Conservation (phyloP, 2,113 vertebrate genomes). For the Panthera leo region DNA sequence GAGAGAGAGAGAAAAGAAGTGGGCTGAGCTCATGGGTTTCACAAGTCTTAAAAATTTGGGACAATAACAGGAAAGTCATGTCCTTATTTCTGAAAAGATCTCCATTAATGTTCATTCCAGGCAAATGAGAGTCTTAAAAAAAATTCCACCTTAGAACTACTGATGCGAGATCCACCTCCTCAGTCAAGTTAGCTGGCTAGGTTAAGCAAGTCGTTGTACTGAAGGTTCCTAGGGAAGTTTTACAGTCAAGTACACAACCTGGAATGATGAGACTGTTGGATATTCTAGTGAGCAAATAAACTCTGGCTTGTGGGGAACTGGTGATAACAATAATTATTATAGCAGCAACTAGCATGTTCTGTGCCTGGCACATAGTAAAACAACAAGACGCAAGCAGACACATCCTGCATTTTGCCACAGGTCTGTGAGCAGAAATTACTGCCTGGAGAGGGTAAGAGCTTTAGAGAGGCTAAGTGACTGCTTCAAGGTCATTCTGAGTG, state of each 20-base stretch:
- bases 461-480: not conserved
- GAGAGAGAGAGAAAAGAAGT: not conserved
- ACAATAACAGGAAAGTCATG: not conserved
- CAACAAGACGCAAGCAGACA: not conserved
- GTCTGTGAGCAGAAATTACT: not conserved
- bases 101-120: constrained; percentile 39
- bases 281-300: not conserved
- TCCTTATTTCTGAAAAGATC: constrained; percentile 48
- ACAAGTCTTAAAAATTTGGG: constrained; percentile 35
- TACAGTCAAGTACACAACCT: not conserved
- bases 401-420: not conserved
- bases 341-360: not conserved
- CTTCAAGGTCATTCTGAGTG: not conserved
- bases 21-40: constrained; percentile 36
- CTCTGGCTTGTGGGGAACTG: not conserved
- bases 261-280: not conserved
- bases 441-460: not conserved
- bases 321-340: not conserved
- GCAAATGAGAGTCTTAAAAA: constrained; percentile 27
- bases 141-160: not conserved
- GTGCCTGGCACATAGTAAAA: not conserved
- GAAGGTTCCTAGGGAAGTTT: constrained; percentile 1
- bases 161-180: not conserved
- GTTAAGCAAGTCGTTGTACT: not conserved
- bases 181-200: not conserved